Evolutionary conservation across 2,113 vertebrate species (phyloP).

Genomic region (Tachycineta bicolor): DNA sequence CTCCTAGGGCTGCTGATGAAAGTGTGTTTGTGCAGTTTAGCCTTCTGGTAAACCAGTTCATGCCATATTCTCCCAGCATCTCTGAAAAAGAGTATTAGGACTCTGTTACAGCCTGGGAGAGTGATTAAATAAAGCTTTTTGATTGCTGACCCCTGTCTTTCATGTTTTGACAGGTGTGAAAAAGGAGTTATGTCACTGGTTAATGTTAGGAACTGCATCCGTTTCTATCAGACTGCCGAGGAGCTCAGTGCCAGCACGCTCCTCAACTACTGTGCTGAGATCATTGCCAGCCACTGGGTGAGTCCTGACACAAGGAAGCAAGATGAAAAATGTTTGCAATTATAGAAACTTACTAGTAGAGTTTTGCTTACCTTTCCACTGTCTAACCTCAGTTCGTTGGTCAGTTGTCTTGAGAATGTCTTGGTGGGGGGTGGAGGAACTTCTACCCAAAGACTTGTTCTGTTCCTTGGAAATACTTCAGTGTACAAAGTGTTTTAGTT

Average conservation of each 20-base stretch:
- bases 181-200: constrained; percentile 98
- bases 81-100: neutral
- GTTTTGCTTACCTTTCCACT: neutral
- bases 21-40: neutral
- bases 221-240: constrained; percentile 98
- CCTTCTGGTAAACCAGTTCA: neutral
- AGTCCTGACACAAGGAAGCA: constrained; percentile 45
- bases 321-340: neutral
- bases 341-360: neutral
- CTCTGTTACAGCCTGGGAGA: neutral
- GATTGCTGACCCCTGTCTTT: neutral
- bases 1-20: neutral
- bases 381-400: neutral
- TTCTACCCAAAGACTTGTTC: neutral
- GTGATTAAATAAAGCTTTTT: neutral
- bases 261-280: constrained; percentile 98
- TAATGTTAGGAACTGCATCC: constrained; percentile 97
- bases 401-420: neutral
- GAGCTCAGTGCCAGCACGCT: constrained; percentile 90
- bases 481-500: neutral
- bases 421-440: neutral
- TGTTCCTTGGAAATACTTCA: neutral
- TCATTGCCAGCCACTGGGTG: constrained; percentile 99
- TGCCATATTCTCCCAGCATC: neutral
- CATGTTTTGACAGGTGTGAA: constrained; percentile 85